A percentile compares a stretch with the other conserved stretches of the same genome.
These are phyloP conservation scores for Laothoe populi DNA, from an alignment of 2,888 invertebrate genomes.

Conservation along the genomic window DNA sequence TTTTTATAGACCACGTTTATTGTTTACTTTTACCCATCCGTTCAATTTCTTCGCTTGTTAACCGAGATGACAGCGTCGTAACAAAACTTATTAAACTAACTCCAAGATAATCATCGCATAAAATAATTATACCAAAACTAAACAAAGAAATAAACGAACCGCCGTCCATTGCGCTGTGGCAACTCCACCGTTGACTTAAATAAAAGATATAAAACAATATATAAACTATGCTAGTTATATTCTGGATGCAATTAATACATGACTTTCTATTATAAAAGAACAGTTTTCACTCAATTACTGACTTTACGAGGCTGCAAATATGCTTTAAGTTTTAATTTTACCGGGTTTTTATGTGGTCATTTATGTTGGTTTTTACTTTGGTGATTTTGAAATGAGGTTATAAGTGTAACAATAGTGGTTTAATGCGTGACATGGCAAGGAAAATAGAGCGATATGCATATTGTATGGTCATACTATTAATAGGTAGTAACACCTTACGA, in stretches of 20 bases:
- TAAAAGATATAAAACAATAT: slow-evolving; percentile 14
- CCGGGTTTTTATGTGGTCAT: slow-evolving; percentile 10
- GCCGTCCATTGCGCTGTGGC: not conserved
- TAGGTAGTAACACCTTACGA: no score
- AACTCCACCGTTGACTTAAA: slow-evolving; percentile 7
- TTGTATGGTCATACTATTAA: no score
- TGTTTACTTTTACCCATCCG: not conserved
- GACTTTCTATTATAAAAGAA: slow-evolving; percentile 41
- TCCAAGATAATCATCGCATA: not conserved
- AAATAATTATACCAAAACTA: slow-evolving; percentile 17
- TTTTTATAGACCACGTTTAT: no score
- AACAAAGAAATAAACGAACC: slow-evolving; percentile 17
- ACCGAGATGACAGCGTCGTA: not conserved
- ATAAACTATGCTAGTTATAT: slow-evolving; percentile 15
- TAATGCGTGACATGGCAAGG: no score
- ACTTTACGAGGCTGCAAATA: slow-evolving; percentile 26
- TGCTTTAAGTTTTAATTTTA: slow-evolving; percentile 15
- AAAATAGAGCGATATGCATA: no score
- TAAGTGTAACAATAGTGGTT: not conserved
- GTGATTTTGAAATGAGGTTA: not conserved
- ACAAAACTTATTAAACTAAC: slow-evolving; percentile 14
- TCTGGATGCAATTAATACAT: slow-evolving; percentile 37
- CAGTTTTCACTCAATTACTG: slow-evolving; percentile 28
- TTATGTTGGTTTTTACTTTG: not conserved
- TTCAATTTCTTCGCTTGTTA: not conserved